Base-by-base conservation (phyloP, 2,797 vertebrate genomes). In the Orestias chungarensis region DNA sequence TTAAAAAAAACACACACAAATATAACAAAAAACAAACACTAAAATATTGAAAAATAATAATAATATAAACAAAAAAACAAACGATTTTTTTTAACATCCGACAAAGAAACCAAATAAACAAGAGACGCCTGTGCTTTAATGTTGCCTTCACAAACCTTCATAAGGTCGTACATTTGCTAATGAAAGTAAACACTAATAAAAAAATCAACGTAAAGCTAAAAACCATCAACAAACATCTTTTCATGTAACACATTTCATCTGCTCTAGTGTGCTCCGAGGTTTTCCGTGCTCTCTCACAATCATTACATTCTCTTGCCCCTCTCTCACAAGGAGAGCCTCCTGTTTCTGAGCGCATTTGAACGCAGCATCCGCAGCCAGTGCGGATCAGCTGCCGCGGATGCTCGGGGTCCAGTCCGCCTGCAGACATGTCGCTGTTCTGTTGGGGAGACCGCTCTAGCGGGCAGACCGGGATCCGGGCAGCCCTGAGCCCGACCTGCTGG, bases 361-460 rank as follows among this genome's bases (percentile, higher is more conserved):
- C 3, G 85, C 76, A 83, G 6, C 87, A 72, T 14, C 27, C 29
- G 20, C 33, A 27, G 29, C 31, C 20, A 18, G 20, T 10, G 3
- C 62, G 54, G 61, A 55, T 1, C 1, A 2, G n/a, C 20, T 1
- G 0, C 1, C 0, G 0, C 43, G 2, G 25, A 17, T 0, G 23
- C 40, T 5, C 0, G 18, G 14, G n/a, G n/a, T n/a, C 27, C 6
- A 20, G 66, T 59, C 2, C 27, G 5, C 33, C 18, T 40, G 66
- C 0, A 75, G 75, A 76, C 68, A 88, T 86, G 67, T 64, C 66
- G 27, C 3, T 95, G 74, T 81, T 71, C 66, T 91, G 93, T 54
- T 95, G 94, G 93, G 94, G 95, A 0, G 90, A 92, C 64, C 80
- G 88, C 59, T 77, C 87, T 46, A 85, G 50, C 49, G 82, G 91